Conservation (phyloP, 2,797 vertebrate species). For the Cichlasoma orientale region DNA sequence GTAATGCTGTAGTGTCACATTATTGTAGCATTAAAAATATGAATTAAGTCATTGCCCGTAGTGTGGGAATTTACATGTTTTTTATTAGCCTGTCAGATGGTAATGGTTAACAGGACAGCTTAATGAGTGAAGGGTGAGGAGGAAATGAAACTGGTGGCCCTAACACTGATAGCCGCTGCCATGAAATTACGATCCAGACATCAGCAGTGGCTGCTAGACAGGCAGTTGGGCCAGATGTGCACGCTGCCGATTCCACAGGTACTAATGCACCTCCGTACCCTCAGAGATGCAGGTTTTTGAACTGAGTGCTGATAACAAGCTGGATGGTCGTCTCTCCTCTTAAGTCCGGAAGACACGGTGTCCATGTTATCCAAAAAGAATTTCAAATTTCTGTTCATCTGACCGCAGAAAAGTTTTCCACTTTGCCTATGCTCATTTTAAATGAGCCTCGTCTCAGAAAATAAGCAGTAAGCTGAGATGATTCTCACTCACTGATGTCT, state of each 20-base stretch:
- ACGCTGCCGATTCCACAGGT: too few relatives aligned
- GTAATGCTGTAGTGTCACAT: background rate
- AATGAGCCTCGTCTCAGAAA: too few relatives aligned
- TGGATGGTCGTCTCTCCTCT: too few relatives aligned
- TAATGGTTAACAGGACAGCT: slow-evolving; percentile 63
- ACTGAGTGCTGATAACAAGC: too few relatives aligned
- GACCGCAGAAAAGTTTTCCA: too few relatives aligned
- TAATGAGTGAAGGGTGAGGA: slow-evolving; percentile 46
- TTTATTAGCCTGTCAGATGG: slow-evolving; percentile 20
- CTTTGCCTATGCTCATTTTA: too few relatives aligned
- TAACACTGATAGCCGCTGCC: slow-evolving; percentile 18
- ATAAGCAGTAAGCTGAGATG: background rate
- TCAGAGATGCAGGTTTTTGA: too few relatives aligned
- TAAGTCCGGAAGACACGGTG: too few relatives aligned
- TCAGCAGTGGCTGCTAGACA: slow-evolving; percentile 22
- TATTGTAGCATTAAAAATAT: background rate
- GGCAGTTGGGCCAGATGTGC: background rate
- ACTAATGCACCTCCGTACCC: too few relatives aligned
- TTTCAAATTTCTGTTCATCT: too few relatives aligned
- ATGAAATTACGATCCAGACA: slow-evolving; percentile 47
- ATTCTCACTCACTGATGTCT: slow-evolving; percentile 8
- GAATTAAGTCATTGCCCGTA: slow-evolving; percentile 14
- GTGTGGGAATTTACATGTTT: slow-evolving; percentile 17
- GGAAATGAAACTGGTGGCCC: slow-evolving; percentile 38
- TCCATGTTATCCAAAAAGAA: too few relatives aligned